Base-by-base conservation (phyloP, 2,113 vertebrate genomes). In the Todiramphus chloris region DNA sequence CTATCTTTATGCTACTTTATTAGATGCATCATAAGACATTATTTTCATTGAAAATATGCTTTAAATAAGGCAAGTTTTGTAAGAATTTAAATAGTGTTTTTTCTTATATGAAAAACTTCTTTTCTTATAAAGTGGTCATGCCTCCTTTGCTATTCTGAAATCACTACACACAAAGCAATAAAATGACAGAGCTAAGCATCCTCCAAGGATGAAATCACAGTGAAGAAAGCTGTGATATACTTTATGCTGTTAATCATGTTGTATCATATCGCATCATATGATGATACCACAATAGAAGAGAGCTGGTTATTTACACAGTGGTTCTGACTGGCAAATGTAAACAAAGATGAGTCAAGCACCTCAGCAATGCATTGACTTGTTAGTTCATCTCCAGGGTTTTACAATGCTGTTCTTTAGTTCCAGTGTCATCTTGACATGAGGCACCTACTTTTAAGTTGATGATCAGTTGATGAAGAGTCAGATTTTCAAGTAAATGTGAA, bases 271-370 rank as follows among this genome's bases (percentile, higher is more conserved):
- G 1, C 60, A 91, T 83, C 79, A 64, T 87, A 94, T 70, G 74
- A 95, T 90, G 91, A 94, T 76, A 97, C 66, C 75, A 85, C 74
- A 92, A 83, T 48, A 95, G 77, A 83, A 95, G 85, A 96, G 44
- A 92, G 70, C 81, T 94, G 77, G 70, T 92, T 97, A 97, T 97
- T 94, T 96, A 97, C 95, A 97, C 90, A 97, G 94, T 95, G 79
- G 73, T 95, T 96, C 89, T 95, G 91, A 96, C 51, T 95, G 93
- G 66, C 50, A 95, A 94, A 97, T 96, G 96, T 97, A 97, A 98
- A 97, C 97, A 97, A 95, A 93, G 60, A 93, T 93, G 92, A 96
- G 84, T 90, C 91, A 95, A 94, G 93, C 94, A 94, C 90, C 87
- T 96, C 23, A 24, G 76, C 87, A 97, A 90, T 89, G 88, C 96